Evolutionary conservation across 1,140 invertebrate genomes (phyloP), one percentile per base, ranked within the genome.

Genomic region (Macrocentrus cingulum): DNA sequence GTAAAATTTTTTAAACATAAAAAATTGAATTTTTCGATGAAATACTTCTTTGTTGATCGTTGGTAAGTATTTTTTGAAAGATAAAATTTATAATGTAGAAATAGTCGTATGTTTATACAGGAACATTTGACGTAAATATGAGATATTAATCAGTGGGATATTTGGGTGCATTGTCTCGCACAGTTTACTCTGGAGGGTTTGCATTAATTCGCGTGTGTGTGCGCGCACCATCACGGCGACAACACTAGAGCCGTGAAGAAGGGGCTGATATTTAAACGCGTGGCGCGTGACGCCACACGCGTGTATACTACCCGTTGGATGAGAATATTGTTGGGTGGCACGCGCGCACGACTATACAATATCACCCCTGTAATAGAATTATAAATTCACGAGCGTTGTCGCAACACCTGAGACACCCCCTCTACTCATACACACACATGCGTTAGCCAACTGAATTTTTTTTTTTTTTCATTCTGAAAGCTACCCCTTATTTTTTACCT

Each of bases 361-460:
- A 42, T 22, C 42, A 23, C 41, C 34, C 23, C 36, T 16, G 22
- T 75, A 74, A 75, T 72, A 66, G 68, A 74, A 76, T 76, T 74
- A 74, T 70, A 71, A 74, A 76, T 76, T 75, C 70, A 73, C 64
- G 65, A 73, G 50, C 61, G 45, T 61, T 58, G 53, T 61, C 37
- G 56, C 54, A 41, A 45, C 44, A 74, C 72, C 74, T 74, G 74
- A 72, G 74, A 66, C 72, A n/a, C n/a, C n/a, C n/a, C n/a, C n/a
- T n/a, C n/a, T n/a, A n/a, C n/a, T n/a, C 25, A 29, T n/a, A 29
- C 4, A 29, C 9, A 29, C 25, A 29, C 9, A 29, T 29, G 9
- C 9, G 25, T 29, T 29, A 9, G 9, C 25, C 25, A 29, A 29
- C 4, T 4, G 9, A 29, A 29, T 29, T 29, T 5, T 5, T 5